Evolutionary conservation across 2,888 invertebrate species (phyloP), one percentile per base, ranked within the genome.

Genomic region (Idaea biselata): DNA sequence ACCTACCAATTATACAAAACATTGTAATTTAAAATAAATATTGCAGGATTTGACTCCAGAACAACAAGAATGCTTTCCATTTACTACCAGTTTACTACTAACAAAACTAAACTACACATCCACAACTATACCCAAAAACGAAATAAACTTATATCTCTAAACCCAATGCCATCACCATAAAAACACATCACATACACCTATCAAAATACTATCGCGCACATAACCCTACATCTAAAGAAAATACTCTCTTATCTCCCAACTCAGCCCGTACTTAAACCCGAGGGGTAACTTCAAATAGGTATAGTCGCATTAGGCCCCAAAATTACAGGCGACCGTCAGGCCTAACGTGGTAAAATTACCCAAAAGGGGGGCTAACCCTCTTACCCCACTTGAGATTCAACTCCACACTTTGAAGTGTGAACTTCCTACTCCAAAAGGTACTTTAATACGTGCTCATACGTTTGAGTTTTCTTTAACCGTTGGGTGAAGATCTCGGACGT

Each of bases 251-350:
- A 91, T 91, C 91, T 89, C 80, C 66, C 77, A 79, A 82, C 84
- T 80, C 90, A 89, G 88, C 87, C 82, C 83, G 83, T 85, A 82
- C 87, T 90, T 89, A 89, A 88, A 84, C 84, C 79, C 78, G 82
- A 83, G 87, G 87, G 90, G 90, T 88, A 84, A 81, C 86, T 90
- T 86, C 85, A 91, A 91, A 91, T 91, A 91, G 91, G 89, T 90
- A 91, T 91, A 89, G 92, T 88, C 89, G 91, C 91, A 92, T 92
- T 91, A 92, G 90, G 88, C 85, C 80, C 87, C 90, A 86, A 89
- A 91, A 91, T 91, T 91, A 91, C 91, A 89, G 90, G 87, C 88
- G 88, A 89, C 90, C 91, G 91, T 90, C 91, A 86, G 82, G 88
- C 86, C 91, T 89, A 90, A 91, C 90, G 88, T 90, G 91, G 91